Base-by-base conservation (phyloP, 2,888 invertebrate species). In the Dolichomitus sp. region DNA sequence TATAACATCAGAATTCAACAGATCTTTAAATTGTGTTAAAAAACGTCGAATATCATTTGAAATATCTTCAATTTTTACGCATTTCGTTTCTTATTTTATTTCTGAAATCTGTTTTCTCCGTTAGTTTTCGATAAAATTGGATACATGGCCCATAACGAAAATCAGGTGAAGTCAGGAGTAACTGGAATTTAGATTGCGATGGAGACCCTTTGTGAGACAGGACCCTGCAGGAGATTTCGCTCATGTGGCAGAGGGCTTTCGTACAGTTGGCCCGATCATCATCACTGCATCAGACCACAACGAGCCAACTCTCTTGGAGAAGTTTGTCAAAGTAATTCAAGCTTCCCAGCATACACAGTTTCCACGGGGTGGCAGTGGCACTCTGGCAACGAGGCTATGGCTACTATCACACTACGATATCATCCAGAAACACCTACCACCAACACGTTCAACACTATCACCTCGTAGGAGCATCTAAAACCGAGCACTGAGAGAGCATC, bases 241-340 rank as follows among this genome's bases (percentile, higher is more conserved):
- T 45, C 27, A 65, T 45, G 65, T 65, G 50, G 61, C 48, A 61
- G 40, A 37, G 61, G 50, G 48, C 37, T 73, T 73, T 61, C 33
- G 17, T 48, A 61, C 48, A 61, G 59, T 73, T 61, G 48, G 61
- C 61, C 73, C 73, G 73, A 57, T 75, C 66, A 66, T 80, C 69
- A 75, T 79, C 59, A 65, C 68, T 37, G 66, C 57, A 74, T 54
- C 66, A 61, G 54, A 68, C 75, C 68, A 48, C 72, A 70, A 48
- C 81, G 75, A 76, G 81, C 85, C 84, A 81, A 84, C 84, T 81
- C 33, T 45, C 57, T 72, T 6, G 74, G 52, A 70, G 83, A 85
- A 91, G 89, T 91, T 91, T 90, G 91, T 91, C 90, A 90, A 91
- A 91, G 91, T 91, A 91, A 91, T 91, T 91, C 89, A 87, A 87